These are phyloP conservation scores for Agonopterix heracliana DNA, from an alignment of 2,888 invertebrate genomes.

Conservation along the genomic window DNA sequence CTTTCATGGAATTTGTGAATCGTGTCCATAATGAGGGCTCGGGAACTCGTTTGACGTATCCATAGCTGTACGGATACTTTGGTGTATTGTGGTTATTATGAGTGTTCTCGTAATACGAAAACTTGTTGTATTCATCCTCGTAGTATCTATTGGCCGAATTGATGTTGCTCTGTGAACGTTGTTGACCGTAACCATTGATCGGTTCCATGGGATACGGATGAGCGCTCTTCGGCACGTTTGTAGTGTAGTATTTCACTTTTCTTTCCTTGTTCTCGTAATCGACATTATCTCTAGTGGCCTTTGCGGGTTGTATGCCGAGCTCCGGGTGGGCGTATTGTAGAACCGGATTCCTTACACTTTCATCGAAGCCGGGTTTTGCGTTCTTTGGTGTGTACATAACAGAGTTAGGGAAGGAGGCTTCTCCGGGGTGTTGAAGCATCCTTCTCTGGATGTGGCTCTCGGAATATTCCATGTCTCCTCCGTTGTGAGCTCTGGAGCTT, in stretches of 20 bases:
- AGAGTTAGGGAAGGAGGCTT: slow-evolving; percentile 79
- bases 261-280: slow-evolving; percentile 47
- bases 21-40: slow-evolving; percentile 83
- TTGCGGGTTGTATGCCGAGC: slow-evolving; percentile 85
- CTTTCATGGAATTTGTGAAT: slow-evolving; percentile 83
- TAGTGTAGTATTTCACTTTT: slow-evolving; percentile 69
- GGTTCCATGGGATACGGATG: slow-evolving; percentile 76
- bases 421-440: slow-evolving; percentile 82
- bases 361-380: slow-evolving; percentile 79
- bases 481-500: slow-evolving; percentile 65
- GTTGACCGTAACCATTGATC: slow-evolving; percentile 57
- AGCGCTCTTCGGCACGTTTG: slow-evolving; percentile 72
- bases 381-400: slow-evolving; percentile 78
- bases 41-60: slow-evolving; percentile 74
- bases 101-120: slow-evolving; percentile 74
- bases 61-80: slow-evolving; percentile 78
- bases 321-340: slow-evolving; percentile 89
- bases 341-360: slow-evolving; percentile 84
- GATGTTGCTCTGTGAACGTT: slow-evolving; percentile 59
- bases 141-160: slow-evolving; percentile 60
- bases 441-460: slow-evolving; percentile 81
- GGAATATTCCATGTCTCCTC: slow-evolving; percentile 60
- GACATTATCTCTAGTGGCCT: slow-evolving; percentile 66
- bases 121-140: slow-evolving; percentile 70
- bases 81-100: slow-evolving; percentile 37